Evolutionary conservation across 2,797 vertebrate species (phyloP), one percentile per base, ranked within the genome.

Genomic region (Botia kubotai): DNA sequence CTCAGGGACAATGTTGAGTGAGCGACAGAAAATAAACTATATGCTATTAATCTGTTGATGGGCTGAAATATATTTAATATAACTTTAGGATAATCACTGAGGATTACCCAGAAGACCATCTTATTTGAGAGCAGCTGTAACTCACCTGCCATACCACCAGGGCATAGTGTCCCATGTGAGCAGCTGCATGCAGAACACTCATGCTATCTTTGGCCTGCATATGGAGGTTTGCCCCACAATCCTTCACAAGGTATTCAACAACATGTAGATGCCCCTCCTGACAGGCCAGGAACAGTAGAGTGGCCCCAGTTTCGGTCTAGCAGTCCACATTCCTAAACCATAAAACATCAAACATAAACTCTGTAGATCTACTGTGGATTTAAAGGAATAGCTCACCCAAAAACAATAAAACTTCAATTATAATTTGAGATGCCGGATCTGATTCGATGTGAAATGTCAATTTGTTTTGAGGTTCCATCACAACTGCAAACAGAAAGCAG

Each of bases 121-220:
- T 16, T 36, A 13, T 29, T 6, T n/a, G 3, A 4, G 1, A 55
- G 43, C 16, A 39, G 8, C 14, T 57, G 19, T 10, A 36, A 86
- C 94, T 92, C 76, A 97, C 96, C 93, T 97, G 93, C 95, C 95
- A 97, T 85, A 90, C 86, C n/a, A 95, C 93, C 19, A 96, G 89
- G 0, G 92, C 90, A 12, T 92, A 88, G 87, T 95, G 96, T 50
- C 96, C 95, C 72, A 93, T 93, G 82, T 94, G 93, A 0, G 95
- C 92, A 0, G 96, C 95, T 0, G 95, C 95, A 0, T 97, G 95
- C 72, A 97, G 91, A 26, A 87, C 91, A 2, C 87, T 95, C 96
- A 96, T 96, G 86, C 96, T 95, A 0, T 97, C 95, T 0, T 92
- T 86, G 19, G 96, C 94, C 2, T 89, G 89, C 79, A 95, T 90